Percentiles rank a stretch among this genome's conserved stretches.
Evolutionary conservation across 2,888 invertebrate species (phyloP).

Genomic region (Hydraecia micacea): DNA sequence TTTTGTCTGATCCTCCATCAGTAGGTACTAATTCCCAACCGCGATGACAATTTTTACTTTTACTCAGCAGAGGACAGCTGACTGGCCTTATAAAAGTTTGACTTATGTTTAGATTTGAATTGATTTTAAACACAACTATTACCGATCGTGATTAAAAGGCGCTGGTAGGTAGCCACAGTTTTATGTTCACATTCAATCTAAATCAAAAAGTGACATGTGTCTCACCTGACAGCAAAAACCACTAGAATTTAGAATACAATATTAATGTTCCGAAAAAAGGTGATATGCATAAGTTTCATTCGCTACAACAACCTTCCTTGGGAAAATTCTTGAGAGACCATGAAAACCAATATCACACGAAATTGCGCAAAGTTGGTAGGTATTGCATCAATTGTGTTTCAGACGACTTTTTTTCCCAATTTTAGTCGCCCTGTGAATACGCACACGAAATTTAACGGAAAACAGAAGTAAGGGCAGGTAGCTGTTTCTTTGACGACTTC

Average conservation of each 20-base stretch:
- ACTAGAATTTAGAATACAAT: no score
- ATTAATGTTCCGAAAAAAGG: no score
- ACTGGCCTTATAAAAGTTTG: neutral
- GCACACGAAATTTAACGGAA: conserved; percentile 12
- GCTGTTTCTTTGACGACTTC: conserved; percentile 72
- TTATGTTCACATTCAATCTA: no score
- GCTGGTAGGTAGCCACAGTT: no score
- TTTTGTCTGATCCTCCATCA: neutral
- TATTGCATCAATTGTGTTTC: no score
- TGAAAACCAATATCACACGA: neutral
- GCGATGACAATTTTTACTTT: neutral
- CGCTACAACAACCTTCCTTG: no score
- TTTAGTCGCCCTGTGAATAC: conserved; percentile 21
- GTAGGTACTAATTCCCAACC: neutral
- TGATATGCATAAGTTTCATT: no score
- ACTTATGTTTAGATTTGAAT: neutral
- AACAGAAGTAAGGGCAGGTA: conserved; percentile 56
- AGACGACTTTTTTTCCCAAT: neutral
- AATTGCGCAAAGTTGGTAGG: neutral
- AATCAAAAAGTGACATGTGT: no score
- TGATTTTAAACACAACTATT: no score
- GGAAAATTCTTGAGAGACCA: neutral
- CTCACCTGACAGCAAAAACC: no score
- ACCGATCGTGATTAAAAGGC: no score
- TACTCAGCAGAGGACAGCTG: neutral